Evolutionary conservation across 1,140 invertebrate genomes (phyloP), one percentile per base, ranked within the genome.

Genomic region (Zophobas atratus): DNA sequence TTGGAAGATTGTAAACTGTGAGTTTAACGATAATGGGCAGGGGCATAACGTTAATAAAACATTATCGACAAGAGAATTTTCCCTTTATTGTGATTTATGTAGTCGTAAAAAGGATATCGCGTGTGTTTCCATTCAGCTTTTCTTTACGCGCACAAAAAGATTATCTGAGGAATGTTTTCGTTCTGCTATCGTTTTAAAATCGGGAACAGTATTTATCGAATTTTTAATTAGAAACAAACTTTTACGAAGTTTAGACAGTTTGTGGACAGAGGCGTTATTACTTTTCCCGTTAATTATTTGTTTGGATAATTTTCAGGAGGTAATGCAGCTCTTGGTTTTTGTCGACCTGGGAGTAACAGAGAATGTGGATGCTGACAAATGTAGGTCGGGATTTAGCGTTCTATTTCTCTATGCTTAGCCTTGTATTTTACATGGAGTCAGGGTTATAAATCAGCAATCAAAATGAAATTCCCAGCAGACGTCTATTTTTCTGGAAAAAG

Each of bases 1-100:
- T 6, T 39, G 8, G 56, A 35, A 60, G 34, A 60, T 60, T 36
- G 3, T 39, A 60, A 38, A 39, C 56, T 33, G 2, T 39, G 35
- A 39, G 34, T 43, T 67, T 67, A 67, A 67, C 60, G 60, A 67
- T 67, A 67, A 67, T 43, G 39, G 60, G 60, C n/a, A 39, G n/a
- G 60, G 60, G n/a, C 35, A 67, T 67, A 67, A 67, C 43, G 35
- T 43, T 60, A 60, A 39, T 63, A 67, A 67, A 67, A 67, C 60
- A 67, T 67, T 67, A 67, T 67, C 38, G 60, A 67, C 60, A 67
- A 43, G 60, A 43, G 39, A 43, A 43, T 41, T 67, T 67, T 43
- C 57, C 20, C 39, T 43, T 38, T 67, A 67, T 41, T 67, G 39
- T 67, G 60, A 67, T 67, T 67, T 67, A 67, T 43, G 8, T 2